Percentiles rank a stretch among this genome's conserved stretches.
phyloP scores from a whole-genome alignment of 92 coral and sea anemone genomes.

The Desmophyllum pertusum region DNA sequence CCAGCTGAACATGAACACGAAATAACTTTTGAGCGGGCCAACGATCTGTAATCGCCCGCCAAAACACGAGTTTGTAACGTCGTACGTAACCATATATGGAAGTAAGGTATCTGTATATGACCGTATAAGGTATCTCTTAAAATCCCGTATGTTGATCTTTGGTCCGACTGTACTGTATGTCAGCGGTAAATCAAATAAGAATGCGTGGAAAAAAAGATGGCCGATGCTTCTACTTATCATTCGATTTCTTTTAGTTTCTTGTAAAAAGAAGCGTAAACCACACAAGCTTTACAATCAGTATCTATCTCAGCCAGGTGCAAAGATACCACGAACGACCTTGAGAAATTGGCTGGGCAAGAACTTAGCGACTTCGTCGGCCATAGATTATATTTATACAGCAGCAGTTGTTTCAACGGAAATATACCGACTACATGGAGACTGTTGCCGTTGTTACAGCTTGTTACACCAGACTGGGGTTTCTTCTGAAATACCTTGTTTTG shows the following conservation, averaged over 20 bases:
- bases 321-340: slow-evolving; percentile 56
- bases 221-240: no score
- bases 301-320: slow-evolving; percentile 59
- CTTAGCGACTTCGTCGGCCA: slow-evolving; percentile 36
- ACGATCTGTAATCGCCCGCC: slow-evolving; percentile 29
- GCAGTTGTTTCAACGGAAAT: no score
- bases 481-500: no score
- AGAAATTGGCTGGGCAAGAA: slow-evolving; percentile 42
- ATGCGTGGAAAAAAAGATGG: slow-evolving; percentile 14
- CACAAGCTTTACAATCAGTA: slow-evolving; percentile 64
- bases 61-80: slow-evolving; percentile 5
- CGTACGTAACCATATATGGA: no score
- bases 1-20: no score
- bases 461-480: no score
- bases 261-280: slow-evolving; percentile 32
- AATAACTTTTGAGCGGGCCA: not conserved
- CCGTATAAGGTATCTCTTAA: not conserved
- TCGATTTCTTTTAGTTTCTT: no score
- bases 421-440: no score
- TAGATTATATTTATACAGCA: no score
- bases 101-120: not conserved
- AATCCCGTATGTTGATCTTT: slow-evolving; percentile 45
- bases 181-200: slow-evolving; percentile 3
- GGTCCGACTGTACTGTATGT: slow-evolving; percentile 18
- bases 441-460: no score